Evolutionary conservation across 2,888 invertebrate species (phyloP), one percentile per base, ranked within the genome.

Genomic region (Drosophila histrio): DNA sequence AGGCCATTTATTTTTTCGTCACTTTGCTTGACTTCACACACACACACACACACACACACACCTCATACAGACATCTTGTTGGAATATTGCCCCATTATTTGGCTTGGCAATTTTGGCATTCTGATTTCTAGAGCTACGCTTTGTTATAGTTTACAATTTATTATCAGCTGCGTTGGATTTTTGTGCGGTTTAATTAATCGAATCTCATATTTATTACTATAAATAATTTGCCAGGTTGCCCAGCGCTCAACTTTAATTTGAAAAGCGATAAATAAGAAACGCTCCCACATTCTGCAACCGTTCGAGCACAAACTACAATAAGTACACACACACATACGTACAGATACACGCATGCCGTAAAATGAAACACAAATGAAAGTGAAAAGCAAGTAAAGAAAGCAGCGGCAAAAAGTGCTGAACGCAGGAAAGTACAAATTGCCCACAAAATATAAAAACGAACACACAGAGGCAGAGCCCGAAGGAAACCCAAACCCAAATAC

Each of bases 401-500:
- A 57, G 56, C 58, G 21, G 50, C 41, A 72, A 89, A 84, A 89
- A 88, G 80, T 85, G 84, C 84, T 85, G 89, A 85, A 74, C 87
- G 87, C 84, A 83, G 88, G 77, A 89, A 85, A 88, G 89, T 88
- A 88, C 89, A 85, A 85, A 89, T 85, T 89, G 84, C 89, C 88
- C 87, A 85, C 77, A 89, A 76, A 82, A 80, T 83, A 79, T 71
- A 73, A 89, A 85, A 85, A 72, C 63, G 69, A 68, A 60, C 15
- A 15, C 15, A 54, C 43, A 44, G 22, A 34, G 39, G n/a, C 26
- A 38, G 15, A 50, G 60, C 38, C 59, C 47, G 26, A 59, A 60
- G 36, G 47, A 65, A 66, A 57, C 13, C 11, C 34, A 32, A 43
- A 22, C 30, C 39, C 30, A 26, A 41, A n/a, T n/a, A n/a, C n/a